Conservation (phyloP, 2,113 vertebrate species). For the Lamprologus ornatipinnis region DNA sequence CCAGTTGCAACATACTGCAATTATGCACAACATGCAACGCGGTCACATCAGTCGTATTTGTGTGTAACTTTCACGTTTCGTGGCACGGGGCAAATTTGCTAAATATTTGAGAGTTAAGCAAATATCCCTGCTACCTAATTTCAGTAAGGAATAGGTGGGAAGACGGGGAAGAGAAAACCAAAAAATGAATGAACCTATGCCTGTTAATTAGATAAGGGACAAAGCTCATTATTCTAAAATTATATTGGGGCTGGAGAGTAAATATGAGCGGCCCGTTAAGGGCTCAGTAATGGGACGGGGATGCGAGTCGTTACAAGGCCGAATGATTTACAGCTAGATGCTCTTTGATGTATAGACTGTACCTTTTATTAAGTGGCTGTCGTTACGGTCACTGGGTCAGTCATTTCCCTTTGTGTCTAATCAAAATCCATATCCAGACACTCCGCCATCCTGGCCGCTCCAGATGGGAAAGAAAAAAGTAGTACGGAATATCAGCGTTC, state of each 20-base stretch:
- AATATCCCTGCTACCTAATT: constrained; percentile 81
- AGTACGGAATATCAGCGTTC: background rate
- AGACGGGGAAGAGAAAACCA: background rate
- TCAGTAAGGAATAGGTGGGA: constrained; percentile 47
- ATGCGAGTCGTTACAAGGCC: constrained; percentile 78
- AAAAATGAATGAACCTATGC: constrained; percentile 63
- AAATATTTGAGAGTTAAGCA: constrained; percentile 86
- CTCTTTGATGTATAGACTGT: constrained; percentile 80
- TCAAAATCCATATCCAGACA: constrained; percentile 55
- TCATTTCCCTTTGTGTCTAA: constrained; percentile 66
- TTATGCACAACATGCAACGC: constrained; percentile 24
- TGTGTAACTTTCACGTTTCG: constrained; percentile 56
- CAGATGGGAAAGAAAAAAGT: constrained; percentile 24
- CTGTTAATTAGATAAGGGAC: constrained; percentile 95
- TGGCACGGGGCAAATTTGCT: constrained; percentile 80
- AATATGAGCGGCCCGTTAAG: constrained; percentile 80
- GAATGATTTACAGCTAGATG: constrained; percentile 84
- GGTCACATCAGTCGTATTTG: background rate
- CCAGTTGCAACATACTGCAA: constrained; percentile 16
- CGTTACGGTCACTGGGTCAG: constrained; percentile 55
- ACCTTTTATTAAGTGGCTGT: constrained; percentile 70
- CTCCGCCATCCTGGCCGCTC: background rate
- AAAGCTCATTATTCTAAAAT: constrained; percentile 98
- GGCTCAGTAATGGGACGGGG: constrained; percentile 79
- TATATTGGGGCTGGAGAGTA: constrained; percentile 84